Conservation (phyloP, 2,888 invertebrate species). For the Eristalinus sepulchralis region DNA sequence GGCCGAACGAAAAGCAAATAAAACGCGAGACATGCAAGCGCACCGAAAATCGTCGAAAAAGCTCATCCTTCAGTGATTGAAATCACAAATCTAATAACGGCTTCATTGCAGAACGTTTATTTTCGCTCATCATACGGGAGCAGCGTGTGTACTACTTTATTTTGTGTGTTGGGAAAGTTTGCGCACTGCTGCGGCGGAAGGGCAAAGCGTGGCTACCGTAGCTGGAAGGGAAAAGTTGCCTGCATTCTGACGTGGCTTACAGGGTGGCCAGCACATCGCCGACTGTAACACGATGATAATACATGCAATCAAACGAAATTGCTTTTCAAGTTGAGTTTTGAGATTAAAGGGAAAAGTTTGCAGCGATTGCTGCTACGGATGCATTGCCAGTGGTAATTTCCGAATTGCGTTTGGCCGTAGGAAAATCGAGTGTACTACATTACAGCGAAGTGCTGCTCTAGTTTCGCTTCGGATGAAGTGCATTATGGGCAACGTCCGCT, state of each 20-base stretch:
- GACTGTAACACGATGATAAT: slow-evolving; percentile 34
- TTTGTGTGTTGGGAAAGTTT: slow-evolving; percentile 35
- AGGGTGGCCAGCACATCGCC: not conserved
- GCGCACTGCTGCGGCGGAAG: slow-evolving; percentile 2
- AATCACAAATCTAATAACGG: slow-evolving; percentile 65
- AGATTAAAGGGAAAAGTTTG: slow-evolving; percentile 29
- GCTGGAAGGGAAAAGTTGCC: slow-evolving; percentile 40
- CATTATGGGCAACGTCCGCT: not conserved
- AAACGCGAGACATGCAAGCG: not conserved
- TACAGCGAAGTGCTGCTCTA: not conserved
- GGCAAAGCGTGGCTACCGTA: slow-evolving; percentile 10
- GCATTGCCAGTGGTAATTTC: slow-evolving; percentile 7
- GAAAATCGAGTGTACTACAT: not conserved
- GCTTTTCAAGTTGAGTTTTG: slow-evolving; percentile 38
- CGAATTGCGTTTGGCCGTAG: slow-evolving; percentile 14
- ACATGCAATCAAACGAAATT: slow-evolving; percentile 50
- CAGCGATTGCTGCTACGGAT: slow-evolving; percentile 27
- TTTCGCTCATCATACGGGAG: not conserved
- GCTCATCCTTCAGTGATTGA: slow-evolving; percentile 39
- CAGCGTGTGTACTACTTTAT: not conserved
- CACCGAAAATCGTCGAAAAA: slow-evolving; percentile 16
- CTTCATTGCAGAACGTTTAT: slow-evolving; percentile 15
- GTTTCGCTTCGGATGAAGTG: not conserved
- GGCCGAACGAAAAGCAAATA: slow-evolving; percentile 16
- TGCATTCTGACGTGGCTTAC: slow-evolving; percentile 11